Conservation (phyloP, 2,113 vertebrate species). For the Salvelinus alpinus region DNA sequence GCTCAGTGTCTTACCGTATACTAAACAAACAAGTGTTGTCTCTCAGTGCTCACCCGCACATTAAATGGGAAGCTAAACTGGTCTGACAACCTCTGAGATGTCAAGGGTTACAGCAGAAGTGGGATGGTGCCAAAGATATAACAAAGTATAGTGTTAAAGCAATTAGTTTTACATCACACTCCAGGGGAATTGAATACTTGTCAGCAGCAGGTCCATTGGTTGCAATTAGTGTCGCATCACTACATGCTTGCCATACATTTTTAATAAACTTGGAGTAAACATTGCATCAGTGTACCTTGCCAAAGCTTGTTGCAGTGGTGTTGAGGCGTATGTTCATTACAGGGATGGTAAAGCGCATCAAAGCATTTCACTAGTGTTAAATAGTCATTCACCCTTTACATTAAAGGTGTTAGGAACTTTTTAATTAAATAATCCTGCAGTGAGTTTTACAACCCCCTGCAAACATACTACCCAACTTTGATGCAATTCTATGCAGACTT, state of each 20-base stretch:
- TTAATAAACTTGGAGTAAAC: slow-evolving; percentile 55
- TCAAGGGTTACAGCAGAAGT: slow-evolving; percentile 13
- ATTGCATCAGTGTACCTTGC: slow-evolving; percentile 23
- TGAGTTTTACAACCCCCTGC: too few species aligned
- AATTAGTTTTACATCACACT: slow-evolving; percentile 50
- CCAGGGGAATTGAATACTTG: slow-evolving; percentile 37
- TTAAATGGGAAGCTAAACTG: slow-evolving; percentile 16
- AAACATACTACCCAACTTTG: too few species aligned
- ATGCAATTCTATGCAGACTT: too few species aligned
- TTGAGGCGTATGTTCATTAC: background rate
- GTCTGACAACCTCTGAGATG: slow-evolving; percentile 18
- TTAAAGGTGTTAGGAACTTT: too few species aligned
- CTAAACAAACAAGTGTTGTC: too few species aligned
- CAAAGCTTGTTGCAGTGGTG: slow-evolving; percentile 6
- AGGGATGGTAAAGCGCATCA: too few species aligned
- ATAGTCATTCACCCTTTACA: too few species aligned
- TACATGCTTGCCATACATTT: slow-evolving; percentile 50
- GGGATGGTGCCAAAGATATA: slow-evolving; percentile 18
- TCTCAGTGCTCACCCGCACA: background rate
- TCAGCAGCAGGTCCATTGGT: slow-evolving; percentile 27
- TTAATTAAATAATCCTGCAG: too few species aligned
- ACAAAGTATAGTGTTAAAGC: slow-evolving; percentile 40
- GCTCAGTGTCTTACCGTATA: too few species aligned
- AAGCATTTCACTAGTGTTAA: too few species aligned
- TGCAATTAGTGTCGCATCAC: slow-evolving; percentile 52